phyloP scores from a whole-genome alignment of 2,888 invertebrate genomes.

The Thymelicus sylvestris region DNA sequence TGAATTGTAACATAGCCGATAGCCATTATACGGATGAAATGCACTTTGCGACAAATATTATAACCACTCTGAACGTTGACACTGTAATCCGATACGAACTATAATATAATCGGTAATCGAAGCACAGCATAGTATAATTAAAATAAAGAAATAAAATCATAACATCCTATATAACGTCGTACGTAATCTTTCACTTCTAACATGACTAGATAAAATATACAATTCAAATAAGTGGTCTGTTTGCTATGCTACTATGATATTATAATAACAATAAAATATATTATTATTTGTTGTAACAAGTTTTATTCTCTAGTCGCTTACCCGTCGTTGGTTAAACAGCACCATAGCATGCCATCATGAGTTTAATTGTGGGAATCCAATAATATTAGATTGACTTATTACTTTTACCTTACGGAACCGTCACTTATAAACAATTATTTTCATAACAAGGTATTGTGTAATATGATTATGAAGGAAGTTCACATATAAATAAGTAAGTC shows the following conservation, averaged over 20 bases:
- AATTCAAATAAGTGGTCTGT: no score
- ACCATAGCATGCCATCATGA: background rate
- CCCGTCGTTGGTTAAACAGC: background rate
- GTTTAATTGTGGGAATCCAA: constrained; percentile 12
- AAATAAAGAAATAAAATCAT: no score
- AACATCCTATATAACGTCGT: no score
- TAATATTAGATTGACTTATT: background rate
- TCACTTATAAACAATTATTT: background rate
- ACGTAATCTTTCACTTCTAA: no score
- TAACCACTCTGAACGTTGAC: background rate
- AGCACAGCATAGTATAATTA: no score
- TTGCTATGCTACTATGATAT: no score
- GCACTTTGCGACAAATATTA: background rate
- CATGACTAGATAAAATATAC: no score
- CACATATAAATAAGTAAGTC: no score
- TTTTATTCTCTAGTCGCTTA: background rate
- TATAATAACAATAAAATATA: no score
- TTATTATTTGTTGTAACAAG: no score
- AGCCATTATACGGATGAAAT: background rate
- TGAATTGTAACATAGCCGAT: background rate
- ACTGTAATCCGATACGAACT: no score
- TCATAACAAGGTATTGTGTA: background rate
- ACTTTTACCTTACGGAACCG: constrained; percentile 2
- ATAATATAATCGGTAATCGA: no score
- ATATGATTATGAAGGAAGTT: background rate